phyloP scores from a whole-genome alignment of 2,888 invertebrate genomes.

The Epistrophe eligans region DNA sequence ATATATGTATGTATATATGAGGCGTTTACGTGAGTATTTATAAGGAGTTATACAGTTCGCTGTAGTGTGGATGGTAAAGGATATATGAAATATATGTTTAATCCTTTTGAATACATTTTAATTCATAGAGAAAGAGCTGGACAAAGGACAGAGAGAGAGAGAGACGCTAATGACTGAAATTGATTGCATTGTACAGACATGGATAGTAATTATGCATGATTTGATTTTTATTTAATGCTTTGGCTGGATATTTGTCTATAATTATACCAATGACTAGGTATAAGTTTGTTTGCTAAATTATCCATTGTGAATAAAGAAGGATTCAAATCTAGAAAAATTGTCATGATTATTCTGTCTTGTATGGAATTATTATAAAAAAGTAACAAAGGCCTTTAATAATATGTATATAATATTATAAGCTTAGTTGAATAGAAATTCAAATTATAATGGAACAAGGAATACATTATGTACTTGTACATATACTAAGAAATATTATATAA shows the following conservation, averaged over 20 bases:
- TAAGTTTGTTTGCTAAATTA: constrained; percentile 2
- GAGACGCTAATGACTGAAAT: constrained; percentile 44
- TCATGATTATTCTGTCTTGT: not conserved
- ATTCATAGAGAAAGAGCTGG: not conserved
- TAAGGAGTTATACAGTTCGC: not conserved
- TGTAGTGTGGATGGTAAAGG: not conserved
- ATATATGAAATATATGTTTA: constrained; percentile 30
- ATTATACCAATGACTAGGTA: not conserved
- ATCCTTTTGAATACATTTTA: constrained; percentile 34
- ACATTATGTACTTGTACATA: too few relatives aligned
- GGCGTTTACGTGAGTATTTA: too few relatives aligned
- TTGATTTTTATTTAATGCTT: constrained; percentile 38
- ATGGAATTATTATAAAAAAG: not conserved
- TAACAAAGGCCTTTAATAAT: not conserved
- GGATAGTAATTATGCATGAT: constrained; percentile 29
- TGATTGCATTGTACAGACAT: constrained; percentile 51
- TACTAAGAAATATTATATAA: too few relatives aligned
- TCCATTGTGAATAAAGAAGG: not conserved
- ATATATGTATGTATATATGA: not conserved
- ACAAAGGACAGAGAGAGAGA: not conserved
- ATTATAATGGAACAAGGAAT: not conserved
- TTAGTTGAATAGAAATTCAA: not conserved
- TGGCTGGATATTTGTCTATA: not conserved
- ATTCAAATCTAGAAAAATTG: constrained; percentile 12
- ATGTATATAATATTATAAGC: not conserved